Conservation (phyloP, 2,797 vertebrate species). For the Rhodeus uyekii region DNA sequence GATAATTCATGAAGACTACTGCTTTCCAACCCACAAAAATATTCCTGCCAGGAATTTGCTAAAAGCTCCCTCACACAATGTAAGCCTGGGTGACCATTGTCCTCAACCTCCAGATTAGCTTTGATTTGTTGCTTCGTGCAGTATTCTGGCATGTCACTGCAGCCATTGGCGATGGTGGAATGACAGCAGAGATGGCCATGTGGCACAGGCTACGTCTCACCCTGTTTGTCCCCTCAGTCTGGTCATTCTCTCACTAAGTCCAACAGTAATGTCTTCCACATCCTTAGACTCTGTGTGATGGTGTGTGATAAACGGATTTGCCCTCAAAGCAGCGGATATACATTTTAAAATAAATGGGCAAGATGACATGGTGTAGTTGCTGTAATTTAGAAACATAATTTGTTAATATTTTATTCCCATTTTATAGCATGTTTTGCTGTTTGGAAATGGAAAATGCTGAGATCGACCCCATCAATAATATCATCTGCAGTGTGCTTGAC, state of each 20-base stretch:
- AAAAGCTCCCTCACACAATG: neutral
- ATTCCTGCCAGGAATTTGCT: neutral
- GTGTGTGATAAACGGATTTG: neutral
- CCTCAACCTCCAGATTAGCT: conserved; percentile 24
- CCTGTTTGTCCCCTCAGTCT: conserved; percentile 3
- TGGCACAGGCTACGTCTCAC: neutral
- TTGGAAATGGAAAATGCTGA: neutral
- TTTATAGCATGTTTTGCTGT: neutral
- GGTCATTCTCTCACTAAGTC: neutral
- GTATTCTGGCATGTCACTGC: neutral
- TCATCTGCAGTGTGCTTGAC: conserved; percentile 14
- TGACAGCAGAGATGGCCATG: conserved; percentile 22
- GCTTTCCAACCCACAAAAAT: neutral
- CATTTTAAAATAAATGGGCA: neutral
- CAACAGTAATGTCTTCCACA: neutral
- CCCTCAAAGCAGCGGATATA: neutral
- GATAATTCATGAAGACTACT: neutral
- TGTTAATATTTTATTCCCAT: neutral
- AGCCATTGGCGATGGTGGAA: conserved; percentile 12
- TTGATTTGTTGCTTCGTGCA: neutral
- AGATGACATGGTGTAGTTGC: neutral
- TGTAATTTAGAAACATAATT: neutral
- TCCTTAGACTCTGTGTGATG: neutral
- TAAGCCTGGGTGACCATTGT: neutral
- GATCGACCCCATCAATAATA: conserved; percentile 4